Base-by-base conservation (phyloP, 2,113 vertebrate genomes). In the Antigone vipio region DNA sequence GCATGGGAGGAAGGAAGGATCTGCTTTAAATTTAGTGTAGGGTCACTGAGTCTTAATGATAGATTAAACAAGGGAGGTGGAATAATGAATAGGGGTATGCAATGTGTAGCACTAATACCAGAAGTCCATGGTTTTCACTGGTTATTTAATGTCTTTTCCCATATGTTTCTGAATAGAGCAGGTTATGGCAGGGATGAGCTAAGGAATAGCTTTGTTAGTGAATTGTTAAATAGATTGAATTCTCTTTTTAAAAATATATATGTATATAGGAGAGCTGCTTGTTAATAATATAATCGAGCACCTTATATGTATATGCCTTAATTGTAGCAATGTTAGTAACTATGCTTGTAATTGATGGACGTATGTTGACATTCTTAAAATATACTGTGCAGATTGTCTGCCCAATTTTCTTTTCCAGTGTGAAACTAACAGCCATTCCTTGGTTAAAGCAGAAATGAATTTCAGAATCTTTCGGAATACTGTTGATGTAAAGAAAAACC, bases 1-100 rank as follows among this genome's bases (percentile, higher is more conserved):
- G 98, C 98, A 98, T 98, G 98, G 98, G 98, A 98, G 98, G 98
- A 98, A 98, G 98, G 98, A 98, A 98, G 98, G 98, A 98, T 98
- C 98, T 98, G 98, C 98, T 98, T 98, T 98, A 98, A 98, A 98
- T 98, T 98, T 98, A 98, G 98, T 98, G 97, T 98, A 97, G 98
- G 98, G 98, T 98, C 98, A 98, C 98, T 98, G 98, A 98, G 95
- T 98, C 98, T 98, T 98, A 98, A 98, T 98, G 98, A 98, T 98
- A 98, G 98, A 98, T 98, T 98, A 98, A 98, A 98, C 98, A 98
- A 97, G 98, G 98, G 98, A 98, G 98, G 97, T 97, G 92, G 97
- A 98, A 98, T 98, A 98, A 98, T 98, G 98, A 98, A 98, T 98
- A 98, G 98, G 98, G 98, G 97, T 98, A 98, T 98, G 98, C 97